phyloP scores from a whole-genome alignment of 2,113 vertebrate genomes.

The Notiomystis cincta region DNA sequence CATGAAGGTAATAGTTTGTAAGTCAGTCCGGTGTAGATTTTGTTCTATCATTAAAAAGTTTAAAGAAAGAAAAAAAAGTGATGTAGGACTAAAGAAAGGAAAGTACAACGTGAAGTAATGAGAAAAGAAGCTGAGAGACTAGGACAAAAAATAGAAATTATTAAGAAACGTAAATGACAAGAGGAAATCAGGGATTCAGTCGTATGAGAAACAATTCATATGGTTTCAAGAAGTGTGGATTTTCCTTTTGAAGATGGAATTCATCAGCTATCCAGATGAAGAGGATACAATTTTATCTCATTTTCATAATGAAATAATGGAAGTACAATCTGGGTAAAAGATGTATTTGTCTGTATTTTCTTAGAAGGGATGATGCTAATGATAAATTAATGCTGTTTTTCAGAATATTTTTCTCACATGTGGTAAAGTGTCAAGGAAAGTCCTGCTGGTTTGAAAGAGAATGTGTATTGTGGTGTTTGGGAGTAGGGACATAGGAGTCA shows the following conservation, averaged over 20 bases:
- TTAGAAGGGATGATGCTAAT: not conserved
- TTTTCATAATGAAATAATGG: not conserved
- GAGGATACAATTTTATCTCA: not conserved
- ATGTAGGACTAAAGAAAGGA: not conserved
- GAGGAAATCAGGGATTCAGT: not conserved
- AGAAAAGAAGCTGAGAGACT: not conserved
- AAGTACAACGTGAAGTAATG: not conserved
- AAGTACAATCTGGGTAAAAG: not conserved
- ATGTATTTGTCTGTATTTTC: not conserved
- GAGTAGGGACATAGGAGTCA: not conserved
- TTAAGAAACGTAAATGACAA: not conserved
- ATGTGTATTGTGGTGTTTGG: not conserved
- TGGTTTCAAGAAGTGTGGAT: constrained; percentile 26
- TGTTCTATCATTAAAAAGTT: not conserved
- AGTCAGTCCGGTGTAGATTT: not conserved
- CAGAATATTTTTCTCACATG: not conserved
- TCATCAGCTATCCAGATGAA: constrained; percentile 42
- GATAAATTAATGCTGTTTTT: not conserved
- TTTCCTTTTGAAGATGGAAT: constrained; percentile 33
- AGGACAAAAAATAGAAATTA: not conserved
- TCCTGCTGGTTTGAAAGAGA: not conserved
- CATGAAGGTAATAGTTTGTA: not conserved
- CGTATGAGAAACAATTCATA: not conserved
- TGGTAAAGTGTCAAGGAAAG: not conserved
- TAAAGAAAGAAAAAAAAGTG: not conserved